Conservation (phyloP, 2,113 vertebrate genomes). For the Pitta sordida region DNA sequence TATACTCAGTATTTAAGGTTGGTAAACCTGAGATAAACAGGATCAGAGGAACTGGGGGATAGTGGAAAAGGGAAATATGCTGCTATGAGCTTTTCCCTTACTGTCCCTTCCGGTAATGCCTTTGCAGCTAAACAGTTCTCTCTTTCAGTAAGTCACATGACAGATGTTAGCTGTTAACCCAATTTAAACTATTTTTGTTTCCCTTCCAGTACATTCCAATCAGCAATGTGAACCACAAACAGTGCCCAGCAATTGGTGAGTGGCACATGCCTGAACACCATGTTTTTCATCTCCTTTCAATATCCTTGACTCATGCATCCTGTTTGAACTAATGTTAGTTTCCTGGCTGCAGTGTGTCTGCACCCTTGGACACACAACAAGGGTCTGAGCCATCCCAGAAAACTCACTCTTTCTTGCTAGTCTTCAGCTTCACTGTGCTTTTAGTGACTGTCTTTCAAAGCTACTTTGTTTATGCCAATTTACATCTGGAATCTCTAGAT, state of each 20-base stretch:
- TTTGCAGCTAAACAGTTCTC: background rate
- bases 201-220: constrained; percentile 34
- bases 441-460: background rate
- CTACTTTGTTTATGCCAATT: background rate
- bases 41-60: background rate
- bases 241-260: background rate
- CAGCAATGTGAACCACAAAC: constrained; percentile 24
- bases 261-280: constrained; percentile 1
- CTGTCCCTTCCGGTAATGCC: background rate
- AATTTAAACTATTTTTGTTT: constrained; percentile 63
- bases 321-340: constrained; percentile 65
- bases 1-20: background rate
- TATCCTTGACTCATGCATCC: constrained; percentile 68
- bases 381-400: background rate
- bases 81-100: background rate
- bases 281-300: constrained; percentile 5
- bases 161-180: background rate
- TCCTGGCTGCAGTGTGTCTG: constrained; percentile 54
- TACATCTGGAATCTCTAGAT: background rate
- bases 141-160: constrained; percentile 50
- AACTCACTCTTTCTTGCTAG: background rate
- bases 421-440: background rate
- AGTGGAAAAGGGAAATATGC: background rate
- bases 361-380: background rate
- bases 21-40: background rate